phyloP scores from a whole-genome alignment of 2,888 invertebrate genomes.

The Sceliomorpha sp. region DNA sequence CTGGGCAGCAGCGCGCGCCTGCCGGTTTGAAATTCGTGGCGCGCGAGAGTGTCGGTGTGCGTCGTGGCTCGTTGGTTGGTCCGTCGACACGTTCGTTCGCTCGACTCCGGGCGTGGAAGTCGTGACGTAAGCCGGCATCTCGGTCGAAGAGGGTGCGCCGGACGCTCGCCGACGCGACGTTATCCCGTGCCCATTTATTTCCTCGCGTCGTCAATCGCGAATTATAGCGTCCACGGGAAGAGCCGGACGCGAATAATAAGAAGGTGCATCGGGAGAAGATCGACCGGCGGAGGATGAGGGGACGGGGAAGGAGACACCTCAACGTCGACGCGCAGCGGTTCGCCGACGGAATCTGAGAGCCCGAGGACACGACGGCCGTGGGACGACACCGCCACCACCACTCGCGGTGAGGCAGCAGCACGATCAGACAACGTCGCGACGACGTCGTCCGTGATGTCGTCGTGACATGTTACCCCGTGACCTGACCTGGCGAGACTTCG shows the following conservation, averaged over 20 bases:
- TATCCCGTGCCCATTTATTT: too few species aligned
- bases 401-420: not conserved
- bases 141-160: constrained; percentile 38
- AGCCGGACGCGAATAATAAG: too few species aligned
- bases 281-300: too few species aligned
- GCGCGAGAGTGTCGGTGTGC: constrained; percentile 62
- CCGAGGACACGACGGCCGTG: too few species aligned
- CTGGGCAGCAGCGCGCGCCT: constrained; percentile 62
- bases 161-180: too few species aligned
- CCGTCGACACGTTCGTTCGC: constrained; percentile 60
- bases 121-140: constrained; percentile 59
- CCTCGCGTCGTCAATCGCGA: too few species aligned
- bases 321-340: too few species aligned
- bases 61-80: constrained; percentile 61
- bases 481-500: too few species aligned
- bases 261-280: too few species aligned
- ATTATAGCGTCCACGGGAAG: too few species aligned
- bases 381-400: constrained; percentile 3
- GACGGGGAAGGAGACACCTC: too few species aligned
- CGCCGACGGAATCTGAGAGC: too few species aligned
- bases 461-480: constrained; percentile 78
- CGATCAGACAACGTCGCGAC: not conserved
- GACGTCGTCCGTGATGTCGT: constrained; percentile 64
- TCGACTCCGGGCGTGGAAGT: constrained; percentile 69
- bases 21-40: constrained; percentile 74